Base-by-base conservation (phyloP, 2,113 vertebrate genomes). In the Alexandromys fortis region DNA sequence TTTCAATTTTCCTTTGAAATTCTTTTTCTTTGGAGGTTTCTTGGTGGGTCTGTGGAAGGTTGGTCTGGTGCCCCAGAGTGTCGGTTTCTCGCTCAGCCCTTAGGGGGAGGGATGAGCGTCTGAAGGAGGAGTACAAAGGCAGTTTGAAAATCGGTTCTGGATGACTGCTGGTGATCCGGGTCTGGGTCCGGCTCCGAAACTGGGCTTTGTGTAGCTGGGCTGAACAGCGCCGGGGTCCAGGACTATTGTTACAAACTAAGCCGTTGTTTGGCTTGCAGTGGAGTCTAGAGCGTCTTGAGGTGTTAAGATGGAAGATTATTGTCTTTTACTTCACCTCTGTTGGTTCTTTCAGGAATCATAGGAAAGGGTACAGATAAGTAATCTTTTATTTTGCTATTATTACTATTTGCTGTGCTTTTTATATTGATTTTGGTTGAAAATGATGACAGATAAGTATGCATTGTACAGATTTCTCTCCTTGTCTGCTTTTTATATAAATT, bases 141-240 rank as follows among this genome's bases (percentile, higher is more conserved):
- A 96, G 94, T 97, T 98, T 97, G 97, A 93, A 97, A 93, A 97
- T 94, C 86, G 97, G 97, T 96, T 97, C 97, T 97, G 95, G 97
- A 95, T 92, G 97, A 82, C 96, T 94, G 97, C 47, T 96, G 79
- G 90, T 96, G 94, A 55, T 95, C 94, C 73, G 81, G 94, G 81
- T 55, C 52, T 55, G 52, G 52, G 14, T 98, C 85, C n/a, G 63
- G 94, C 52, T 90, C 93, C 89, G 85, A 89, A 85, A 49, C 45
- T 86, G 81, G 96, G 96, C 95, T 97, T 96, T 95, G 96, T 97
- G 63, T 90, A 61, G 85, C 72, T 73, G 90, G 70, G 76, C 55
- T 63, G 85, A 94, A 45, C 67, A 47, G 81, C 47, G 22, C 47
- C 90, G 78, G 77, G 35, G 28, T 83, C 91, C 38, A 58, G 95